phyloP scores from a whole-genome alignment of 2,797 vertebrate genomes.

The Alosa sapidissima region DNA sequence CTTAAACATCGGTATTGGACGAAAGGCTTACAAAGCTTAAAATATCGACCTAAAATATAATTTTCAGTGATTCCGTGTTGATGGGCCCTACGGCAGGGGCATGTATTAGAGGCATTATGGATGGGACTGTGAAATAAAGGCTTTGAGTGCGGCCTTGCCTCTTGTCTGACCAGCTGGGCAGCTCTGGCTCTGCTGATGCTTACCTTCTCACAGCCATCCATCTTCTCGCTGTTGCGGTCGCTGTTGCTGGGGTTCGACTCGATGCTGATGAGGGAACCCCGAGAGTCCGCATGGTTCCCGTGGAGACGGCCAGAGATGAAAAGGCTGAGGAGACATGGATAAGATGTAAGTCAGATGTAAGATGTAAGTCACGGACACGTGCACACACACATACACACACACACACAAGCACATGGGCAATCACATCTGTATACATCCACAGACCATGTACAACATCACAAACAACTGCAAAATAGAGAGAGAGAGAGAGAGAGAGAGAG shows the following conservation, averaged over 20 bases:
- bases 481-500: background rate
- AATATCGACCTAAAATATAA: too few relatives aligned
- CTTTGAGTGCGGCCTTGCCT: too few relatives aligned
- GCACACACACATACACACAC: slow-evolving; percentile 34
- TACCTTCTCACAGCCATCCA: slow-evolving; percentile 96
- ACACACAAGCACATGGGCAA: slow-evolving; percentile 25
- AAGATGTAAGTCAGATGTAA: slow-evolving; percentile 5
- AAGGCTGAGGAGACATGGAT: slow-evolving; percentile 79
- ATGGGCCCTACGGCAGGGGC: too few relatives aligned
- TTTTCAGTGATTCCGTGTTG: too few relatives aligned
- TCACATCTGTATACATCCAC: background rate
- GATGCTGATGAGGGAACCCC: slow-evolving; percentile 94
- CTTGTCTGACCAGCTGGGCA: too few relatives aligned
- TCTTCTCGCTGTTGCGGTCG: slow-evolving; percentile 93
- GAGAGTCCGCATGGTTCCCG: slow-evolving; percentile 94
- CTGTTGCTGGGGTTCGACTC: slow-evolving; percentile 96
- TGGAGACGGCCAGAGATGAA: slow-evolving; percentile 94
- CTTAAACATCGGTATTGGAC: too few relatives aligned
- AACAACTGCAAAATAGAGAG: background rate
- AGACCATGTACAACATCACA: background rate
- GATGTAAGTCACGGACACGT: slow-evolving; percentile 21
- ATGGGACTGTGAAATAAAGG: too few relatives aligned
- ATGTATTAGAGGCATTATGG: too few relatives aligned
- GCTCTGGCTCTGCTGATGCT: background rate
- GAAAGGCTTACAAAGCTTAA: too few relatives aligned